These are phyloP conservation scores for Potamilus streckersoni DNA, from an alignment of 1,140 invertebrate genomes.

Conservation along the genomic window DNA sequence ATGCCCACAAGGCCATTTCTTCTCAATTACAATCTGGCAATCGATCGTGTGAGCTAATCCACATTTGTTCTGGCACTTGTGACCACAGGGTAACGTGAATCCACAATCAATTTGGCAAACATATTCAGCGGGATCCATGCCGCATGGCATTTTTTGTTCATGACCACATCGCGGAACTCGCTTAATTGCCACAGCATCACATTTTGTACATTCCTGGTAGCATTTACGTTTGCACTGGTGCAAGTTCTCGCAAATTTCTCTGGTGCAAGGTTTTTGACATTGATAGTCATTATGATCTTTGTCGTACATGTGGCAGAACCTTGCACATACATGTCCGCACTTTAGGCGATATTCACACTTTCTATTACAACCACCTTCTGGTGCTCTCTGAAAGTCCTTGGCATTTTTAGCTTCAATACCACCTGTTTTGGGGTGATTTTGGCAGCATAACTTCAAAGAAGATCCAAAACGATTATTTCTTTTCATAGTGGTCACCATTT, in stretches of 20 bases:
- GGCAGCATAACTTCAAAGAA: conserved; percentile 64
- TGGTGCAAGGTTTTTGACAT: conserved; percentile 61
- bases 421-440: conserved; percentile 65
- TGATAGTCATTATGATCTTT: conserved; percentile 55
- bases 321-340: conserved; percentile 65
- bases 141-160: conserved; percentile 36
- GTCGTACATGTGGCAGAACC: conserved; percentile 58
- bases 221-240: conserved; percentile 53
- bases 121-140: conserved; percentile 25
- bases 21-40: conserved; percentile 35
- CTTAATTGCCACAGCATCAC: conserved; percentile 36
- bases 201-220: conserved; percentile 47
- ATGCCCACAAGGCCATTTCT: conserved; percentile 62
- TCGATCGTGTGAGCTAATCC: conserved; percentile 71
- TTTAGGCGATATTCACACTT: conserved; percentile 57
- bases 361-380: conserved; percentile 67
- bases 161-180: conserved; percentile 39
- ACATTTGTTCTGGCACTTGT: conserved; percentile 75
- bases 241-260: conserved; percentile 28
- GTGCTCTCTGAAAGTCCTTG: conserved; percentile 62
- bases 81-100: conserved; percentile 68
- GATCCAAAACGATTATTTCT: conserved; percentile 34
- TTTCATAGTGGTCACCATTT: conserved; percentile 52
- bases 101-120: conserved; percentile 32
- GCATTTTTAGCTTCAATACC: conserved; percentile 36